phyloP scores from a whole-genome alignment of 1,140 invertebrate genomes.

The Drosophila truncata region DNA sequence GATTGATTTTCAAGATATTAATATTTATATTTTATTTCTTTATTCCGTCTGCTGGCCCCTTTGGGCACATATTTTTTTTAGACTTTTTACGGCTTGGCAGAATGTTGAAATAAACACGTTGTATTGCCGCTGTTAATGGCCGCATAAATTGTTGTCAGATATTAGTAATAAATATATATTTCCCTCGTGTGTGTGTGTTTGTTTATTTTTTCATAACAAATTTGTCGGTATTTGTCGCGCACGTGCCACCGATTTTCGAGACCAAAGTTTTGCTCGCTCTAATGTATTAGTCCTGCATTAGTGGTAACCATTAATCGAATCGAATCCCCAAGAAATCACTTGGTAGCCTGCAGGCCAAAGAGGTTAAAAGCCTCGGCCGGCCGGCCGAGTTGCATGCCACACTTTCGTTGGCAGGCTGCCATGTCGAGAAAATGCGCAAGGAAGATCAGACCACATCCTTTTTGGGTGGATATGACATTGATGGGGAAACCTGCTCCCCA shows the following conservation, averaged over 20 bases:
- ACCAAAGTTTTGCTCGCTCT: slow-evolving; percentile 30
- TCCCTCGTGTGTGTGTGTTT: slow-evolving; percentile 41
- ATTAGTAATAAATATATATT: slow-evolving; percentile 63
- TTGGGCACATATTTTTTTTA: slow-evolving; percentile 26
- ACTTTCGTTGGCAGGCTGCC: slow-evolving; percentile 59
- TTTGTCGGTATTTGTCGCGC: slow-evolving; percentile 52
- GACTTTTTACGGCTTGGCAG: slow-evolving; percentile 49
- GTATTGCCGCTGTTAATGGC: slow-evolving; percentile 79
- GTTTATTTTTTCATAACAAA: slow-evolving; percentile 76
- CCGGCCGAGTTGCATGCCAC: slow-evolving; percentile 12
- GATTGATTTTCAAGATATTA: slow-evolving; percentile 77
- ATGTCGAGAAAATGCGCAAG: slow-evolving; percentile 53
- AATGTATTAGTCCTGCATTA: slow-evolving; percentile 68
- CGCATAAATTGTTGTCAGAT: slow-evolving; percentile 81
- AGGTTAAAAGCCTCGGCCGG: slow-evolving; percentile 71
- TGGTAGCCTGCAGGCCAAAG: slow-evolving; percentile 48
- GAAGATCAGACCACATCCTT: slow-evolving; percentile 50
- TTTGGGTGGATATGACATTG: slow-evolving; percentile 7
- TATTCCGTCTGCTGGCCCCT: slow-evolving; percentile 5
- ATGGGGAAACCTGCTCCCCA: slow-evolving; percentile 2
- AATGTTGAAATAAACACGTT: slow-evolving; percentile 83
- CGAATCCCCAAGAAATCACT: slow-evolving; percentile 58
- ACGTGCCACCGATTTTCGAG: slow-evolving; percentile 70
- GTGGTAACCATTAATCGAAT: slow-evolving; percentile 74
- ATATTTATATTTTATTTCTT: slow-evolving; percentile 61